A percentile compares a stretch with the other conserved stretches of the same genome.
Evolutionary conservation across 2,113 vertebrate species (phyloP).

Genomic region (Caracal caracal): DNA sequence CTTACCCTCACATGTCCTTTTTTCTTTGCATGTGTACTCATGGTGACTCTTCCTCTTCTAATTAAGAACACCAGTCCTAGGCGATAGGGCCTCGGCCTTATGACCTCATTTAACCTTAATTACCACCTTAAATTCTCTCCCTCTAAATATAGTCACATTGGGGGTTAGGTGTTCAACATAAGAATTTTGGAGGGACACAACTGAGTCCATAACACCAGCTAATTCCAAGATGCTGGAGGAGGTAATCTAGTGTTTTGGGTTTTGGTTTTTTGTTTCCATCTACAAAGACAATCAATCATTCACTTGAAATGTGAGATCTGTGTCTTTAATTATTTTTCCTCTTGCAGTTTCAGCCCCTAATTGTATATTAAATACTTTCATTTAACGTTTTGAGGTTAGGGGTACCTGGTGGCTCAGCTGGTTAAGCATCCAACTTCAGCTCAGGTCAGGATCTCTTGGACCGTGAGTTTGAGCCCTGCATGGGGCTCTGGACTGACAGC

Average conservation of each 20-base stretch:
- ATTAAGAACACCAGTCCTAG: neutral
- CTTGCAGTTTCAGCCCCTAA: neutral
- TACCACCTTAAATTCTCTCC: neutral
- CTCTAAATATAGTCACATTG: neutral
- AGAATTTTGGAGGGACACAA: neutral
- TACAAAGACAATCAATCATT: neutral
- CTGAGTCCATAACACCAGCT: neutral
- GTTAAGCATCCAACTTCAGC: too few species aligned
- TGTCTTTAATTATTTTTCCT: neutral
- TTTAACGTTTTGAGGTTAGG: neutral
- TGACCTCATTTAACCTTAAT: neutral
- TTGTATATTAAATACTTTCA: neutral
- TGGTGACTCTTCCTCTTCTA: neutral
- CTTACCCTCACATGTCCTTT: neutral
- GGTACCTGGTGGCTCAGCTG: too few species aligned
- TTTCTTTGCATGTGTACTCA: neutral
- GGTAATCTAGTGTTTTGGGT: neutral
- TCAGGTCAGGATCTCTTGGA: too few species aligned
- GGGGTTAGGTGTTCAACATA: neutral
- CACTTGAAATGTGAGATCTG: neutral
- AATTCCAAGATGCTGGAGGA: neutral
- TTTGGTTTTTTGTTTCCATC: neutral
- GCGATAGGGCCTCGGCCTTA: neutral
- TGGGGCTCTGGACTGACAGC: too few species aligned
- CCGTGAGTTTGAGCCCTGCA: too few species aligned